These are phyloP conservation scores for Muricea muricata DNA, from an alignment of 92 coral and sea anemone species.

Conservation along the genomic window DNA sequence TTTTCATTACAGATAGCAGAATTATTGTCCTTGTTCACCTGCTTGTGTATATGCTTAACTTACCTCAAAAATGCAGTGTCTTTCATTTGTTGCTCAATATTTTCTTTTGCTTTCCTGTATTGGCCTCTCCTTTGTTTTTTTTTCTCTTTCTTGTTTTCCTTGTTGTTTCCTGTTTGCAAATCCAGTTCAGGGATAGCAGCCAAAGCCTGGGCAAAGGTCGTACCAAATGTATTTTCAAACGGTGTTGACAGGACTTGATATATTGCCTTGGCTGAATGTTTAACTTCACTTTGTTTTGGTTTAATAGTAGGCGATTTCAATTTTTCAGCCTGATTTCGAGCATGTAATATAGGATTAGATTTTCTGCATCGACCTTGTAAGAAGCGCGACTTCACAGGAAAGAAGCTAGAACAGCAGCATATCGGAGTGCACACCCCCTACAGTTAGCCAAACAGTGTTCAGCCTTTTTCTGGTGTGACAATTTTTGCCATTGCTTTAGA, in stretches of 20 bases:
- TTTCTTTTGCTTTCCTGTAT: conserved; percentile 44
- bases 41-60: background rate
- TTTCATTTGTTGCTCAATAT: conserved; percentile 58
- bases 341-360: background rate
- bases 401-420: conserved; percentile 45
- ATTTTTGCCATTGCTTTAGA: background rate
- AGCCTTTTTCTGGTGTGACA: conserved; percentile 15
- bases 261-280: conserved; percentile 53
- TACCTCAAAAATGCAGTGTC: conserved; percentile 70
- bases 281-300: conserved; percentile 45
- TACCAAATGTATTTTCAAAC: conserved; percentile 41
- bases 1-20: background rate
- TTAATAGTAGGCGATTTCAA: conserved; percentile 3
- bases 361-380: conserved; percentile 61
- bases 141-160: conserved; percentile 14
- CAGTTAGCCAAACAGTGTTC: background rate
- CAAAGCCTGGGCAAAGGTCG: conserved; percentile 53
- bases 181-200: conserved; percentile 50
- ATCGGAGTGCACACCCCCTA: conserved; percentile 19
- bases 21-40: background rate
- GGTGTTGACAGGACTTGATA: conserved; percentile 46
- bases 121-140: conserved; percentile 35
- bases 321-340: background rate
- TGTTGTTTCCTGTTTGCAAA: conserved; percentile 34
- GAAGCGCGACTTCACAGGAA: conserved; percentile 48